Percentiles rank a stretch among this genome's conserved stretches.
Conservation (phyloP, 1,140 invertebrate species). For the Trichonephila clavipes region DNA sequence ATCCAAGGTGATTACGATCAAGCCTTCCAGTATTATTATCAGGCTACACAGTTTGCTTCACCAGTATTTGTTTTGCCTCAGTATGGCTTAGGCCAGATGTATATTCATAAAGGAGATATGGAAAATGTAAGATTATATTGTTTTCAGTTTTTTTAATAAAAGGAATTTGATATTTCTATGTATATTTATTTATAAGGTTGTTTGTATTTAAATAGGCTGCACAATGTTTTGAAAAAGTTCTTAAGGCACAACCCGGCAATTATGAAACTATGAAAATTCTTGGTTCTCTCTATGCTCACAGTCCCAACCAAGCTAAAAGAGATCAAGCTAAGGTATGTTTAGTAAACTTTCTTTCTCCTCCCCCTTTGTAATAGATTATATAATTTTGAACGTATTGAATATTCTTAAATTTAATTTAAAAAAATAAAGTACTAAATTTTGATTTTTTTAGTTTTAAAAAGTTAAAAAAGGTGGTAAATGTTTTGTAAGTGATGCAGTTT, state of each 20-base stretch:
- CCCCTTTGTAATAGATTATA: no score
- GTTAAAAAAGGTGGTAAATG: no score
- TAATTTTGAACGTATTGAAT: no score
- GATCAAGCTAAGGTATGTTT: conserved; percentile 89
- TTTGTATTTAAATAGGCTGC: conserved; percentile 88
- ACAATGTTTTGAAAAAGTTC: conserved; percentile 98
- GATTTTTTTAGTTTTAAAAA: no score
- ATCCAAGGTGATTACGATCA: conserved; percentile 98
- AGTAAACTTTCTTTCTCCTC: conserved; percentile 80
- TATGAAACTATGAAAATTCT: conserved; percentile 99
- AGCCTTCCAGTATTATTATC: conserved; percentile 99
- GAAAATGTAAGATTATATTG: conserved; percentile 89
- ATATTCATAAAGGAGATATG: conserved; percentile 97
- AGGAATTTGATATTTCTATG: not conserved
- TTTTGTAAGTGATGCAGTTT: no score
- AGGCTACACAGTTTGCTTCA: conserved; percentile 98
- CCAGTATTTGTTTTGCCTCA: conserved; percentile 97
- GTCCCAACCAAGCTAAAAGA: conserved; percentile 92
- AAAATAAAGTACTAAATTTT: no score
- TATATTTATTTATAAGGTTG: not conserved
- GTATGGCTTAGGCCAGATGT: conserved; percentile 99
- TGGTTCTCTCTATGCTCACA: conserved; percentile 97
- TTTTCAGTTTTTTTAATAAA: no score
- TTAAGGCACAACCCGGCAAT: conserved; percentile 98
- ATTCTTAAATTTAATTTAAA: no score